Base-by-base conservation (phyloP, 2,888 invertebrate species). In the Diarsia brunnea region DNA sequence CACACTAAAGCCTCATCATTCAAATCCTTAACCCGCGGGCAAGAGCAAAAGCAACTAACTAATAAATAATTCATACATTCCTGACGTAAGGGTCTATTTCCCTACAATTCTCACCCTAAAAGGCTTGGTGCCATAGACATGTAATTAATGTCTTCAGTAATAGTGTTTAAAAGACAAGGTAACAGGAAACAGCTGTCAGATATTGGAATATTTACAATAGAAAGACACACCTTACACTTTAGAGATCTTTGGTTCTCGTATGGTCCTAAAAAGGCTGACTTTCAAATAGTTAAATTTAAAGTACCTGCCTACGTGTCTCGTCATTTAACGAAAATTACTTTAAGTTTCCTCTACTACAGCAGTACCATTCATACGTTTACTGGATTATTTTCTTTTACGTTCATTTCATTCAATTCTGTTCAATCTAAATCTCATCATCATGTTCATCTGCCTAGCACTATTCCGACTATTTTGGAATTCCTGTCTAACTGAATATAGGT, bases 31-130 rank as follows among this genome's bases (percentile, higher is more conserved):
- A 19, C 16, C 53, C 69, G 14, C 60, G 0, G 45, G 51, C 63
- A 12, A 38, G 2, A 43, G 14, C 31, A 8, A 24, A 24, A 31
- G 55, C 12, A n/a, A 51, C 12, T n/a, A n/a, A 21, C 53, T 60
- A 51, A 72, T 76, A 47, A 53, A 82, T 82, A 61, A 82, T 84
- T 75, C 63, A 84, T 76, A 60, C n/a, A 66, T 68, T 70, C 61
- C 27, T 64, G 58, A n/a, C n/a, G 2, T 7, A 66, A 66, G 66
- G 76, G 47, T 43, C 31, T 55, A 63, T 53, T 67, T 63, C 75
- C 27, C n/a, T n/a, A 38, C n/a, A 43, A n/a, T 43, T 4, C 43
- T 63, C 5, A 14, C 60, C 55, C 45, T 73, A 47, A 73, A 84
- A 72, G 76, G 53, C 49, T 55, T 55, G 43, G 43, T 58, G 55